Conservation (phyloP, 2,113 vertebrate genomes). For the Grammomys dolichurus region DNA sequence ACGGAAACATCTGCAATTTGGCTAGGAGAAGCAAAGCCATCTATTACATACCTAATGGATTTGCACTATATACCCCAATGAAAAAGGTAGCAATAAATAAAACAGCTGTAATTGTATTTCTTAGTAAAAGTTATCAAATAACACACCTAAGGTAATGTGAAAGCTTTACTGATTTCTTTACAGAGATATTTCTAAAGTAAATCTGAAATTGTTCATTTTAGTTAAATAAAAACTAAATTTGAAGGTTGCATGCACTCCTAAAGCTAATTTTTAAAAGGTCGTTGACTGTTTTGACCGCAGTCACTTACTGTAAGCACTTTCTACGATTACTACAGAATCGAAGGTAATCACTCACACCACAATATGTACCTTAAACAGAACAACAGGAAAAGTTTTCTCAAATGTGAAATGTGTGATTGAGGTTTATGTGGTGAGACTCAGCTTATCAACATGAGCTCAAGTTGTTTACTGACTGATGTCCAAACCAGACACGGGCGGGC, state of each 20-base stretch:
- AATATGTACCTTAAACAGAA: background rate
- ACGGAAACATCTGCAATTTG: slow-evolving; percentile 31
- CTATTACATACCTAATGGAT: background rate
- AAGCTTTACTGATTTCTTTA: slow-evolving; percentile 24
- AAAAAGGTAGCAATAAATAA: slow-evolving; percentile 40
- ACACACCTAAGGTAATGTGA: slow-evolving; percentile 36
- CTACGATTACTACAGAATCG: slow-evolving; percentile 17
- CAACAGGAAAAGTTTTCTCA: slow-evolving; percentile 31
- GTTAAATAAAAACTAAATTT: slow-evolving; percentile 16
- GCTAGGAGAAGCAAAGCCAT: slow-evolving; percentile 29
- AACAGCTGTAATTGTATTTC: background rate
- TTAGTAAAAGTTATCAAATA: background rate
- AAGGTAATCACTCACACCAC: background rate
- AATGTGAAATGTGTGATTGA: background rate
- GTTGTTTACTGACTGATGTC: background rate
- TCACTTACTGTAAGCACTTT: slow-evolving; percentile 53
- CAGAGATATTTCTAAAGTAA: slow-evolving; percentile 16
- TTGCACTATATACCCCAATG: background rate
- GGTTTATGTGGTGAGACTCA: slow-evolving; percentile 36
- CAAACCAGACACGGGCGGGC: slow-evolving; percentile 17
- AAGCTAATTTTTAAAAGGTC: slow-evolving; percentile 33
- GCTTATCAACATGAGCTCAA: slow-evolving; percentile 50
- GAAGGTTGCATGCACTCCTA: slow-evolving; percentile 28
- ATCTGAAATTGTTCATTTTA: background rate
- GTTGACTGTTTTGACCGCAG: slow-evolving; percentile 7